These are phyloP conservation scores for Darevskia nairensis DNA, from an alignment of 2,797 vertebrate species.

Conservation along the genomic window DNA sequence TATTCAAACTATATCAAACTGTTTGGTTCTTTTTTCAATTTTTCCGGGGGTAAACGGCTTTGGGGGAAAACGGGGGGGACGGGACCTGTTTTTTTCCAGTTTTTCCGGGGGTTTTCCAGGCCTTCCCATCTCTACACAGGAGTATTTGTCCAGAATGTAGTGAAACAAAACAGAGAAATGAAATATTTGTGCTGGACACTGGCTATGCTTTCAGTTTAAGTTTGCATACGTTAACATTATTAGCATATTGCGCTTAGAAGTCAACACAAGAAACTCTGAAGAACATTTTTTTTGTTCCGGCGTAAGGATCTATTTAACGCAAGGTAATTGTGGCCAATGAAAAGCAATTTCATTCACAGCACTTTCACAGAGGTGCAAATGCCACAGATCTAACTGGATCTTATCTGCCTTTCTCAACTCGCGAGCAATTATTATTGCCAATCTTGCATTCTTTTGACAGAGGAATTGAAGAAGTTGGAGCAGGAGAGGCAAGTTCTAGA, in stretches of 20 bases:
- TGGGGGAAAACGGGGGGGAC: no score
- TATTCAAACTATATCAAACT: no score
- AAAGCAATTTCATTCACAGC: not conserved
- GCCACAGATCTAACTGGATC: not conserved
- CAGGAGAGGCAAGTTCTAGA: conserved; percentile 88
- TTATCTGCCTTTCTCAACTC: not conserved
- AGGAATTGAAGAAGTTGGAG: conserved; percentile 89
- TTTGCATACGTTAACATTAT: conserved; percentile 36
- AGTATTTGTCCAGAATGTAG: conserved; percentile 49
- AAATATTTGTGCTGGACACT: conserved; percentile 28
- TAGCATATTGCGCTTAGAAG: conserved; percentile 37
- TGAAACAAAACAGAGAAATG: conserved; percentile 44
- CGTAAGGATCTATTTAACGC: not conserved
- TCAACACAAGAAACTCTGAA: not conserved
- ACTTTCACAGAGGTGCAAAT: not conserved
- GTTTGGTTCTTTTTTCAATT: no score
- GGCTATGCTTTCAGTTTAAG: conserved; percentile 17
- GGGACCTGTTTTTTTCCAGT: no score
- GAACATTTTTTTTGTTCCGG: not conserved
- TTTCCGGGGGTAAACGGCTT: no score
- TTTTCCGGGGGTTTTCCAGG: no score
- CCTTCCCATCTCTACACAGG: not conserved
- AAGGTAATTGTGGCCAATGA: not conserved
- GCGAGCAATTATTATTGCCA: conserved; percentile 1
- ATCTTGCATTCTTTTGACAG: conserved; percentile 76